Base-by-base conservation (phyloP, 2,797 vertebrate species). In the Sebastes iracundus region DNA sequence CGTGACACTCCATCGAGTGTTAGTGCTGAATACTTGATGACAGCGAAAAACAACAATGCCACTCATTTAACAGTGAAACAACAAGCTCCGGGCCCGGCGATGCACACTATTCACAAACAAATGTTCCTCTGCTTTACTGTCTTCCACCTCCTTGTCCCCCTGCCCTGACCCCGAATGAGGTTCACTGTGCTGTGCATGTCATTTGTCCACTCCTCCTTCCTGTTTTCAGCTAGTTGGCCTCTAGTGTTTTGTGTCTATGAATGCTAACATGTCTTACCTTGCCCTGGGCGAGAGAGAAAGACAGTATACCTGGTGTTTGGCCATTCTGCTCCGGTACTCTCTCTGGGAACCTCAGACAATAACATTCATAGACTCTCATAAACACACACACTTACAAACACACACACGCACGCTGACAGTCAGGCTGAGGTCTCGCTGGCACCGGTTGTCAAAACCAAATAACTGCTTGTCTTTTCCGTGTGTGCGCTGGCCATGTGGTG, bases 381-480 rank as follows among this genome's bases (percentile, higher is more conserved):
- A 64, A 88, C 87, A 88, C 82, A 83, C 78, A 68, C 71, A 75
- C 30, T 59, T 35, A 64, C 28, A 72, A 18, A 77, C 69, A 75
- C 79, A 69, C 35, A 75, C 80, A 79, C 74, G 87, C 74, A 77
- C 79, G 30, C 86, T 88, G 83, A 92, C 88, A 89, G 85, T 72
- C 77, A 79, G 75, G 28, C 80, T 81, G 74, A 85, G 92, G 92
- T 90, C 92, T 91, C 80, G 58, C 84, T 91, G 93, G 91, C 93
- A 91, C 90, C 59, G 79, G 63, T 90, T 96, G 94, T 96, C 95
- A 95, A 92, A 95, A 93, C 81, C 80, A 79, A 91, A 91, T 92
- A 93, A 90, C 88, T 93, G 87, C 81, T 87, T 92, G 87, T 91
- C 85, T 88, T 92, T 89, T 87, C 77, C 77, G 3, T 68, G 64